phyloP scores from a whole-genome alignment of 2,888 invertebrate species.

The Drosophila pseudotakahashii region DNA sequence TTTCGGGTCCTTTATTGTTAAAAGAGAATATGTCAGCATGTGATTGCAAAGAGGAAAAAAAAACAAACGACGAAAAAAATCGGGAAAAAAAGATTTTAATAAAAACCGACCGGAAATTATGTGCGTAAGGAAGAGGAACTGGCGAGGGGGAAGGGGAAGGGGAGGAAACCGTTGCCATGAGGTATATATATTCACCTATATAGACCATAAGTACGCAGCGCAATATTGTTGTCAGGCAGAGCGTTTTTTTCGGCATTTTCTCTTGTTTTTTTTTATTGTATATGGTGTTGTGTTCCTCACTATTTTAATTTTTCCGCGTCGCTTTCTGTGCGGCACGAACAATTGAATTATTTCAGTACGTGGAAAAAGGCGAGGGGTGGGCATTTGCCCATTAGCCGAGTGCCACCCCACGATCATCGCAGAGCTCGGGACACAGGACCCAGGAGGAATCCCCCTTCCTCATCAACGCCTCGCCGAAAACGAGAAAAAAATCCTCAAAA shows the following conservation, averaged over 20 bases:
- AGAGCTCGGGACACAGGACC: not conserved
- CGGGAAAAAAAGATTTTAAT: conserved; percentile 47
- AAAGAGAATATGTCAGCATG: conserved; percentile 77
- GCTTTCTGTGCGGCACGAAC: conserved; percentile 68
- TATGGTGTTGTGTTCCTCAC: conserved; percentile 53
- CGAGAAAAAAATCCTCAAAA: conserved; percentile 27
- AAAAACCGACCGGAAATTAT: conserved; percentile 73
- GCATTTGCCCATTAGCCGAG: conserved; percentile 74
- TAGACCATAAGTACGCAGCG: conserved; percentile 54
- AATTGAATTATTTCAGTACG: conserved; percentile 83
- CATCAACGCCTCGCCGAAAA: conserved; percentile 52
- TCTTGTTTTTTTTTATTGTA: conserved; percentile 45
- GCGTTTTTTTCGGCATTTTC: conserved; percentile 49
- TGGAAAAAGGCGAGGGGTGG: conserved; percentile 78
- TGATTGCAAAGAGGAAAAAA: conserved; percentile 53
- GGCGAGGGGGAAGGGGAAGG: conserved; percentile 2
- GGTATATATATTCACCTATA: conserved; percentile 38
- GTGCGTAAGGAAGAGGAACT: conserved; percentile 55
- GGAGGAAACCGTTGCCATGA: conserved; percentile 26
- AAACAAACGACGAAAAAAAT: conserved; percentile 36
- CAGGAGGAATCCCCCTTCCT: conserved; percentile 31
- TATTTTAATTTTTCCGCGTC: conserved; percentile 72
- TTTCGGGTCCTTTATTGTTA: conserved; percentile 50
- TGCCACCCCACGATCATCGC: conserved; percentile 78
- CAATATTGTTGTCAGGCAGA: conserved; percentile 61